phyloP scores from a whole-genome alignment of 1,140 invertebrate genomes.

The Drosophila setifemur region DNA sequence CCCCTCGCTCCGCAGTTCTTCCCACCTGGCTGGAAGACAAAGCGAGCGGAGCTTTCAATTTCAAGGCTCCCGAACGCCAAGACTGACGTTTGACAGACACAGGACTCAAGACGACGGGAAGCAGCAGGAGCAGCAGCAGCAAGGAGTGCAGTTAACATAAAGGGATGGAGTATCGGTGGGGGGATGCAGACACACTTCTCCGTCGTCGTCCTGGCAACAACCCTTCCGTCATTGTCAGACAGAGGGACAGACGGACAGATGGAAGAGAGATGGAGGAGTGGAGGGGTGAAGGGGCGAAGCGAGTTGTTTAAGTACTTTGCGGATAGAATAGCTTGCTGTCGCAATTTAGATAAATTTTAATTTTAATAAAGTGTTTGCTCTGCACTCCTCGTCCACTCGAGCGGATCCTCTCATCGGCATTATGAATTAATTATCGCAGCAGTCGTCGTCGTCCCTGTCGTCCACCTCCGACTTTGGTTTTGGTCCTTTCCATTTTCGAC shows the following conservation, averaged over 20 bases:
- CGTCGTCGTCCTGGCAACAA: conserved; percentile 8
- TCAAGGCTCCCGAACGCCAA: conserved; percentile 46
- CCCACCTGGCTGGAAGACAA: conserved; percentile 26
- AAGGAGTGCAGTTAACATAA: conserved; percentile 24
- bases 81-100: conserved; percentile 50
- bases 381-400: conserved; percentile 62
- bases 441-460: too few relatives aligned
- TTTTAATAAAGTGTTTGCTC: conserved; percentile 78
- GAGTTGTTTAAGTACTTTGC: conserved; percentile 68
- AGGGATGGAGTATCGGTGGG: not conserved
- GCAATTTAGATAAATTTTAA: conserved; percentile 78
- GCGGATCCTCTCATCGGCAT: conserved; percentile 46
- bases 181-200: conserved; percentile 22
- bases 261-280: too few relatives aligned
- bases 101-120: conserved; percentile 14
- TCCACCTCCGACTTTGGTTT: conserved; percentile 11
- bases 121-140: conserved; percentile 1
- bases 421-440: conserved; percentile 72
- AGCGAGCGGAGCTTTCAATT: conserved; percentile 56
- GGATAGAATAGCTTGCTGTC: conserved; percentile 69
- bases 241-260: not conserved
- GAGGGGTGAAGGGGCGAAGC: too few relatives aligned
- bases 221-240: conserved; percentile 41
- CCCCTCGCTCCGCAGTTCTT: conserved; percentile 1
- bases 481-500: conserved; percentile 5